phyloP scores from a whole-genome alignment of 1,140 invertebrate species.

The Micrasema longulum region DNA sequence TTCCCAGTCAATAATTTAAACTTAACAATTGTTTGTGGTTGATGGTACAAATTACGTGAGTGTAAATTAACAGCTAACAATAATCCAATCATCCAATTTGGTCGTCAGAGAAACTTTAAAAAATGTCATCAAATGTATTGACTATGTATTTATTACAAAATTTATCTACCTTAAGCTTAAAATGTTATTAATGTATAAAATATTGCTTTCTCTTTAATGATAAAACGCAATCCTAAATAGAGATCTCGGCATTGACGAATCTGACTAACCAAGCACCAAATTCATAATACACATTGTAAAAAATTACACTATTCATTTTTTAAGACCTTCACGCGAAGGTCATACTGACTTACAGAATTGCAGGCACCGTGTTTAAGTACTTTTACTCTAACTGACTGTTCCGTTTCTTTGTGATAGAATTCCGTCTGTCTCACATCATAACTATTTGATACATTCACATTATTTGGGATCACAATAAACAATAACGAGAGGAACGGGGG shows the following conservation, averaged over 20 bases:
- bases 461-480: constrained; percentile 32
- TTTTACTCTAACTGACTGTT: not conserved
- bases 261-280: constrained; percentile 21
- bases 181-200: constrained; percentile 31
- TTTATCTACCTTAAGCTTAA: constrained; percentile 11
- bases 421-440: not conserved
- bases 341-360: not conserved
- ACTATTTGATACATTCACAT: constrained; percentile 12
- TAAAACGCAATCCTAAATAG: constrained; percentile 6
- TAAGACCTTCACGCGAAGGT: no score
- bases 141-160: constrained; percentile 11
- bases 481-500: constrained; percentile 1
- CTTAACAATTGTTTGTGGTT: no score
- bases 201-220: constrained; percentile 21
- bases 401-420: not conserved
- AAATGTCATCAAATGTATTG: no score
- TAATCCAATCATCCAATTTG: not conserved
- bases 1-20: no score
- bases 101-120: not conserved
- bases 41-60: no score
- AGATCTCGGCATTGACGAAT: constrained; percentile 16
- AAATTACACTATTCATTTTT: no score
- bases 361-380: not conserved
- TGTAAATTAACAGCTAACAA: no score
- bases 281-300: constrained; percentile 15